phyloP scores from a whole-genome alignment of 1,140 invertebrate species.

The Rhynchophorus ferrugineus region DNA sequence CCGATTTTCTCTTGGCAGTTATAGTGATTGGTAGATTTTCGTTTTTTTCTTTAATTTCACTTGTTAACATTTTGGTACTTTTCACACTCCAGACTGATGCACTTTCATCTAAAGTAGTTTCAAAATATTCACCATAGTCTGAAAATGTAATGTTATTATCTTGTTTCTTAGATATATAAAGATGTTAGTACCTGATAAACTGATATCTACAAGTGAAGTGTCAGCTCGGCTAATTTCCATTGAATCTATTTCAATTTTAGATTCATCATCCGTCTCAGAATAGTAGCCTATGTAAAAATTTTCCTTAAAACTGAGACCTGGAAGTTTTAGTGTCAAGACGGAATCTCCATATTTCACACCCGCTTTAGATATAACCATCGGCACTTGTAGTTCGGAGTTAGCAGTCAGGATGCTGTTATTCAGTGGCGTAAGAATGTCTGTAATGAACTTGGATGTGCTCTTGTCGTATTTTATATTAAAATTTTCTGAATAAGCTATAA shows the following conservation, averaged over 20 bases:
- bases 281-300: not conserved
- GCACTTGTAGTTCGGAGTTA: constrained; percentile 1
- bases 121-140: constrained; percentile 16
- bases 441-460: not conserved
- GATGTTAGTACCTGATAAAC: not conserved
- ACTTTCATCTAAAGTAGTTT: not conserved
- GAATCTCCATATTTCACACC: constrained; percentile 7
- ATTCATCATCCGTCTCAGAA: not conserved
- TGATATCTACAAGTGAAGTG: not conserved
- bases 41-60: constrained; percentile 2
- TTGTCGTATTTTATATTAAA: not conserved
- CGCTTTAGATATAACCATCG: constrained; percentile 1
- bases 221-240: not conserved
- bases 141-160: too few species aligned
- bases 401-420: constrained; percentile 5
- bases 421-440: not conserved
- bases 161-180: not conserved
- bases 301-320: not conserved
- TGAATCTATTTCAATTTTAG: not conserved
- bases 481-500: not conserved
- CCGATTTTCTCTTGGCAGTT: constrained; percentile 4
- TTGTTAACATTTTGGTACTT: constrained; percentile 3
- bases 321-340: constrained; percentile 9
- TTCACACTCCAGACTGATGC: constrained; percentile 4
- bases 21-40: constrained; percentile 5